Percentiles rank a stretch among this genome's conserved stretches.
Conservation (phyloP, 2,113 vertebrate species). For the Cyphomyrus plagiostoma region DNA sequence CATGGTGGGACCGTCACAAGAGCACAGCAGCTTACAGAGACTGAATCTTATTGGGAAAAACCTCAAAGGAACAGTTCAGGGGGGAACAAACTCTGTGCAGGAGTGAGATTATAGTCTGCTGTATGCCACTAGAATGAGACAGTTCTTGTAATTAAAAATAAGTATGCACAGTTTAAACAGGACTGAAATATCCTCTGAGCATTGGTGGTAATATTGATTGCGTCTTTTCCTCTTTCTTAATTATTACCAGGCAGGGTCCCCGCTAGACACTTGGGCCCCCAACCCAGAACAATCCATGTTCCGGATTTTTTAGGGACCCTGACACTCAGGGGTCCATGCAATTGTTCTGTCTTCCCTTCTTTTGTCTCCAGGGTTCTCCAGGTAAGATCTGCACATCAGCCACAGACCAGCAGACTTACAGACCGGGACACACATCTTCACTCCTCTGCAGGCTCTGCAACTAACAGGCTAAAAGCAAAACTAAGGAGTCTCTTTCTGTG, state of each 20-base stretch:
- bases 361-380: not conserved
- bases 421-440: not conserved
- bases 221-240: not conserved
- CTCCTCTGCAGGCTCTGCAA: not conserved
- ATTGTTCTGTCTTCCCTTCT: not conserved
- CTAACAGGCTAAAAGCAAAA: not conserved
- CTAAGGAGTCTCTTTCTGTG: not conserved
- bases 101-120: not conserved
- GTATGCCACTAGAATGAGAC: not conserved
- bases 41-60: no score
- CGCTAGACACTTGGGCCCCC: not conserved
- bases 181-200: not conserved
- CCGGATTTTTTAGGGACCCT: not conserved
- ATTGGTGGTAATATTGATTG: not conserved
- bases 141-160: not conserved
- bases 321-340: not conserved
- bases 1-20: no score
- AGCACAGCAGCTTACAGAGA: not conserved
- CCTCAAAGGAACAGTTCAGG: not conserved
- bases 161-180: not conserved
- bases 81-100: not conserved
- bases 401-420: not conserved
- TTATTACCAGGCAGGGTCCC: not conserved
- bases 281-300: not conserved
- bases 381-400: not conserved